These are phyloP conservation scores for Paramormyrops kingsleyae DNA, from an alignment of 2,113 vertebrate genomes.

Conservation along the genomic window DNA sequence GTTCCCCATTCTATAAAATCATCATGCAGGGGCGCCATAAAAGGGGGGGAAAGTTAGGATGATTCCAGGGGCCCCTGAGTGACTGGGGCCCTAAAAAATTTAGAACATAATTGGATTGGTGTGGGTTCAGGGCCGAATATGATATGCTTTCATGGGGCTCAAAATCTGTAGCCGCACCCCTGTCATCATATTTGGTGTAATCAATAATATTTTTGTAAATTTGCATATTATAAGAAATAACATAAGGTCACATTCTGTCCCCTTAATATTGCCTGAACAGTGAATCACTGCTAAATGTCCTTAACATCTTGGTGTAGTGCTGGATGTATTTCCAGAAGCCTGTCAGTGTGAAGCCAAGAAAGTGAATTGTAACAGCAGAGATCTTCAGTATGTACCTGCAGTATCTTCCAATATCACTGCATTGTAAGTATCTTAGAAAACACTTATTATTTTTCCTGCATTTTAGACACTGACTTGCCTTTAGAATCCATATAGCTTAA, in stretches of 20 bases:
- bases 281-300: not conserved
- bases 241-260: not conserved
- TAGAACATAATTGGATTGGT: not conserved
- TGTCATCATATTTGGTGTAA: not conserved
- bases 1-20: not conserved
- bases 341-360: constrained; percentile 44
- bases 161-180: not conserved
- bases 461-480: not conserved
- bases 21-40: not conserved
- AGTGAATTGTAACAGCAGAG: constrained; percentile 46
- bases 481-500: not conserved
- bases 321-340: constrained; percentile 42
- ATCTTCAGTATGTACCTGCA: constrained; percentile 38
- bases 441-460: no score
- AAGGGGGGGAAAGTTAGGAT: not conserved
- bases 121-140: not conserved
- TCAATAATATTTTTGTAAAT: not conserved
- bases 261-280: not conserved
- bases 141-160: not conserved
- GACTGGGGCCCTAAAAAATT: not conserved
- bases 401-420: constrained; percentile 47
- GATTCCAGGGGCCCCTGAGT: not conserved
- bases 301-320: constrained; percentile 31
- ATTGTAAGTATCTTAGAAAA: constrained; percentile 46
- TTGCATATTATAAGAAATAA: not conserved